Evolutionary conservation across 2,888 invertebrate genomes (phyloP), one percentile per base, ranked within the genome.

Genomic region (Esperia sulphurella): DNA sequence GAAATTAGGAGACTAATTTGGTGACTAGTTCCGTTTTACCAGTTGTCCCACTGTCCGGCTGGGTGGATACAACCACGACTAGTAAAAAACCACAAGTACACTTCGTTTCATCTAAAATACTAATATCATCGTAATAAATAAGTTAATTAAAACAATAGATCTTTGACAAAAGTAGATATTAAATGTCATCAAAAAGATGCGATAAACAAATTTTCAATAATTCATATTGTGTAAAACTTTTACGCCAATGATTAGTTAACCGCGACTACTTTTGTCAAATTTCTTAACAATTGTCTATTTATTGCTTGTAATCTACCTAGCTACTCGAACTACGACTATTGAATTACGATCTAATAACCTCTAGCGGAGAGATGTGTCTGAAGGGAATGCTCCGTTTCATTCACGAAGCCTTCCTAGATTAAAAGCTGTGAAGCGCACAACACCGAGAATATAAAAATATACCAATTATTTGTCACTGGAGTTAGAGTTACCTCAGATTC

Each of bases 291-390:
- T 77, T 65, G 61, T 74, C 76, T 80, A 82, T 75, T 83, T 86
- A 87, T 87, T 87, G 87, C 87, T 87, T 77, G 62, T 76, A 71
- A 72, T 71, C 79, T 83, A 82, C 64, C 79, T 84, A 81, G 62
- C 80, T 86, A 86, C 64, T 64, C 60, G 50, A 46, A 45, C 46
- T 53, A 50, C 41, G 21, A 28, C 29, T 41, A 28, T 41, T 8
- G 29, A 14, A 28, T 41, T 12, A 41, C 3, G 50, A 53, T 51
- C 43, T 48, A 31, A 14, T 28, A 31, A 33, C 5, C n/a, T 14
- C 49, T 38, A 45, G 43, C 46, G 49, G 45, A 45, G 46, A 38
- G 46, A 43, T 43, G 48, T 42, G 35, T 13, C 41, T 13, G 39
- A 44, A 53, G 49, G 45, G 43, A 54, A 56, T 8, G 2, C 55